Conservation (phyloP, 2,113 vertebrate species). For the Dasyornis broadbenti region DNA sequence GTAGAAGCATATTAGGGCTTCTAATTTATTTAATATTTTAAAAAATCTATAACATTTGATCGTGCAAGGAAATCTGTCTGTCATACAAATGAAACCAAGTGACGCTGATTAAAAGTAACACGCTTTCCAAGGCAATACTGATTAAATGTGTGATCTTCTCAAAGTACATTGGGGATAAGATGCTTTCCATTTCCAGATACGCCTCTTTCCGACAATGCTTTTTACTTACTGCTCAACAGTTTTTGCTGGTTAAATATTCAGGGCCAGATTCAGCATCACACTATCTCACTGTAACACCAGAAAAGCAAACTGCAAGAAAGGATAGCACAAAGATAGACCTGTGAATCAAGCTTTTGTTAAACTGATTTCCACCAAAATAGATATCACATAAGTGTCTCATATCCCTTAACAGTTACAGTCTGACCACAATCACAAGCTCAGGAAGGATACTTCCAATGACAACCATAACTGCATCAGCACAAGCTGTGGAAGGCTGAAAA, state of each 20-base stretch:
- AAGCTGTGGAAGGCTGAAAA: background rate
- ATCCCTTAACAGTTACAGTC: background rate
- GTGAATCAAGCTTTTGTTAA: background rate
- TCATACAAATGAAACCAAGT: background rate
- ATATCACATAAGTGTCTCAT: background rate
- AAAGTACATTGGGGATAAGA: background rate
- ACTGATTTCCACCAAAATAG: background rate
- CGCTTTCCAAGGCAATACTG: background rate
- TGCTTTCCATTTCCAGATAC: background rate
- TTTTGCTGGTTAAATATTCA: conserved; percentile 1
- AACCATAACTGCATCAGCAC: background rate
- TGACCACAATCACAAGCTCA: background rate
- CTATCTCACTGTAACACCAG: background rate
- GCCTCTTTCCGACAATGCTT: background rate
- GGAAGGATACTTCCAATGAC: background rate
- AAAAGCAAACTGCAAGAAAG: background rate
- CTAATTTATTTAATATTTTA: background rate
- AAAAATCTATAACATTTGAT: background rate
- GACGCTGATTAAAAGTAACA: background rate
- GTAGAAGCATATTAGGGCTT: background rate
- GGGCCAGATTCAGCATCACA: background rate
- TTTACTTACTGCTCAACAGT: background rate
- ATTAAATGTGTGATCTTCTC: background rate
- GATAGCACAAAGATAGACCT: background rate
- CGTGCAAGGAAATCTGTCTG: background rate